Evolutionary conservation across 1,140 invertebrate genomes (phyloP).

Genomic region (Drosophila arawakana): DNA sequence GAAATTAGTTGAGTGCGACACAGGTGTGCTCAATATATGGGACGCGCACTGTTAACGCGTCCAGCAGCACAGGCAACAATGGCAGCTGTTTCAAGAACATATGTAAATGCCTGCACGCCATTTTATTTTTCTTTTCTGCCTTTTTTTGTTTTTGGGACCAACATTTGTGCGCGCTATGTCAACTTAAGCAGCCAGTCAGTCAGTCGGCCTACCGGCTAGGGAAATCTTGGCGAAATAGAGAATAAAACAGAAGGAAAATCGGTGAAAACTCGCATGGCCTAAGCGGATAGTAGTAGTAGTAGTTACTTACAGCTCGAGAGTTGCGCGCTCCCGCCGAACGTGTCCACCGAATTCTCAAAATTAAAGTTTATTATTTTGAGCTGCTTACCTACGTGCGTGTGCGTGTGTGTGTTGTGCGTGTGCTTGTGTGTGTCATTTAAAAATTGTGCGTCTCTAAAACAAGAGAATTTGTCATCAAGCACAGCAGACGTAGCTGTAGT

Average conservation of each 20-base stretch:
- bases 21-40: slow-evolving; percentile 42
- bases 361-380: slow-evolving; percentile 35
- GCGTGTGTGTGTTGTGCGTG: slow-evolving; percentile 20
- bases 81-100: slow-evolving; percentile 73
- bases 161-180: slow-evolving; percentile 15
- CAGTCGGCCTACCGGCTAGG: slow-evolving; percentile 1
- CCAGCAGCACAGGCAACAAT: slow-evolving; percentile 38
- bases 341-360: slow-evolving; percentile 45
- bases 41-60: slow-evolving; percentile 38
- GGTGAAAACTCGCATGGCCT: slow-evolving; percentile 12
- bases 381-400: slow-evolving; percentile 4
- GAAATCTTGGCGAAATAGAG: slow-evolving; percentile 28
- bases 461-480: slow-evolving; percentile 48
- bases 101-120: slow-evolving; percentile 81
- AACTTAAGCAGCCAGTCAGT: slow-evolving; percentile 7
- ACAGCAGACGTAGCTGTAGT: slow-evolving; percentile 5
- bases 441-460: slow-evolving; percentile 37
- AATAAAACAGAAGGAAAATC: slow-evolving; percentile 32
- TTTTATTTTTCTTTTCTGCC: slow-evolving; percentile 20
- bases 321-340: slow-evolving; percentile 40
- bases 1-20: neutral
- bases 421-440: slow-evolving; percentile 49
- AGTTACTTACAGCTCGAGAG: slow-evolving; percentile 65
- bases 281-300: slow-evolving; percentile 24
- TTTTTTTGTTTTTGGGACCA: slow-evolving; percentile 32